Base-by-base conservation (phyloP, 2,797 vertebrate genomes). In the Clarias platycephalus region DNA sequence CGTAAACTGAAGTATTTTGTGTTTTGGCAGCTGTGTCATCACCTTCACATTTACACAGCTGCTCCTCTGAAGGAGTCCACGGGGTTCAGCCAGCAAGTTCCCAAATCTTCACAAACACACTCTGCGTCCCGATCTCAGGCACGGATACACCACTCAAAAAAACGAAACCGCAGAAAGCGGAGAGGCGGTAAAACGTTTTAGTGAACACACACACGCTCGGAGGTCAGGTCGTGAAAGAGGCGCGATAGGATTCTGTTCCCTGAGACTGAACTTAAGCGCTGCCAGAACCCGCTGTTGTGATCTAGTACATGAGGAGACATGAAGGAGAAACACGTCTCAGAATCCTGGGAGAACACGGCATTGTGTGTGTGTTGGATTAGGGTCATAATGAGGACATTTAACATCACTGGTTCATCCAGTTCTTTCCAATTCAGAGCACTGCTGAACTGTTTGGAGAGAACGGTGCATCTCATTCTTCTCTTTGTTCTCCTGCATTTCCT, bases 71-170 rank as follows among this genome's bases (percentile, higher is more conserved):
- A 67, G 88, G 87, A 84, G 68, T 87, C 89, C 64, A 70, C 68
- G 86, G 86, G 81, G 89, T 86, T 84, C 84, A 89, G 86, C 44
- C 87, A 88, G 67, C 88, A 88, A 86, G 86, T 86, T 85, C 89
- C 86, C 1, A 85, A 89, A 88, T 89, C 88, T 91, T 89, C 89
- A 85, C 89, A 87, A 90, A 78, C 89, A 76, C 89, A 90, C 57
- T 9, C 55, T 0, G 5, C 31, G 40, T 22, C 75, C 57, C 31
- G 0, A n/a, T 37, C 75, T 62, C 31, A 1, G 13, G 22, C 31
- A 62, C 13, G 31, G 22, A 22, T 40, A 8, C 89, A 72, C 81
- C 57, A 31, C 78, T 84, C 80, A 49, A 78, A 49, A 78, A 44
- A 72, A 83, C 87, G 78, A 83, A 87, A 85, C 80, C 83, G 81